Evolutionary conservation across 1,140 invertebrate species (phyloP), one percentile per base, ranked within the genome.

Genomic region (Hyposmocoma kahamanoa): DNA sequence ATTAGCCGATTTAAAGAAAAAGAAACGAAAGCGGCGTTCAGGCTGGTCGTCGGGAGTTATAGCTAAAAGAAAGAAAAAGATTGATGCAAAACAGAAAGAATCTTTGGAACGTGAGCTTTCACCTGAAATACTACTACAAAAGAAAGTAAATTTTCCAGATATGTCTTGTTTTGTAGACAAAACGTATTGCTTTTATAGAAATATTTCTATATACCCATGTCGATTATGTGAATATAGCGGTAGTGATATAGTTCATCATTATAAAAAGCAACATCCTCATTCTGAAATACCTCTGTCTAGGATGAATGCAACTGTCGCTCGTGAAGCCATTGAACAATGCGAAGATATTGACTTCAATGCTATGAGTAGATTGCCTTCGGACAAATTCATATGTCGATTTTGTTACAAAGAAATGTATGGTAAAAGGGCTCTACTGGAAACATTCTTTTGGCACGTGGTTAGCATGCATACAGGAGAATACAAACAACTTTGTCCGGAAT

Each of bases 401-500:
- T 91, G 90, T 62, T 62, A 82, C 50, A 54, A 82, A 73, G 68
- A 84, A 64, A 72, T 83, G 62, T 28, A 63, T 44, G 60, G 68
- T 45, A 64, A 60, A 17, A 69, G 64, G 41, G 49, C 43, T 1
- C 51, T 59, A 10, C 51, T 85, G 32, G 80, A 89, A 60, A 69
- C 76, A 10, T 91, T 91, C 57, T 92, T 90, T 60, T 91, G 92
- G 62, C 92, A 94, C 59, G 58, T 87, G 21, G 87, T 92, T 11
- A 89, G 89, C n/a, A 87, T 76, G 39, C 93, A 94, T 50, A 94
- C 92, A 0, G 92, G 92, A 0, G 92, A 94, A 71, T 93, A 91
- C 65, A 86, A 91, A 42, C 89, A 89, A 50, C 61, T 67, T 2
- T 93, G 92, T 73, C 80, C 78, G 5, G 69, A 85, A 24, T 93